These are phyloP conservation scores for Anoura caudifer DNA, from an alignment of 2,113 vertebrate species.

Conservation along the genomic window DNA sequence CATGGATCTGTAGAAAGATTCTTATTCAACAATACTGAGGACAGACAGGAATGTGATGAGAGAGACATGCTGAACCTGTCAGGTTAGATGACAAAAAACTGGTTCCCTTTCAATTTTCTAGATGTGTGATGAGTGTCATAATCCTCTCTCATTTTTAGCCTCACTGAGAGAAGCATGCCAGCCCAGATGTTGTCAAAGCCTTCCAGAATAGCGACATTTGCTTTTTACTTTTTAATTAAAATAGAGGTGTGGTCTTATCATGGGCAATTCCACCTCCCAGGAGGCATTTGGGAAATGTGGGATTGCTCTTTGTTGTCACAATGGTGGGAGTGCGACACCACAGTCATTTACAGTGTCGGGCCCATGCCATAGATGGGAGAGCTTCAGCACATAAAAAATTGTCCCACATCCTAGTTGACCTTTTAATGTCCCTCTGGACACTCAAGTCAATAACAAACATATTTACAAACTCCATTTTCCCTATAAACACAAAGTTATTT, in stretches of 20 bases:
- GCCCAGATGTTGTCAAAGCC: neutral
- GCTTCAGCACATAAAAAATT: neutral
- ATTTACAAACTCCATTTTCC: neutral
- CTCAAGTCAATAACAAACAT: neutral
- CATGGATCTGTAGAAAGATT: neutral
- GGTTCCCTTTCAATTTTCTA: slow-evolving; percentile 35
- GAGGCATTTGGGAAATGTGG: neutral
- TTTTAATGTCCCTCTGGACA: neutral
- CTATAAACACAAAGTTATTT: neutral
- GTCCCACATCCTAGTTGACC: neutral
- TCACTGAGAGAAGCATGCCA: neutral
- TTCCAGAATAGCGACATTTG: neutral
- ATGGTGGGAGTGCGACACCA: fast-evolving
- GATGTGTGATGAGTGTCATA: neutral
- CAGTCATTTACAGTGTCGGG: too few species aligned
- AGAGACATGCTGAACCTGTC: neutral
- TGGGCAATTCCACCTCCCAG: neutral
- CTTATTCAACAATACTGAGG: neutral
- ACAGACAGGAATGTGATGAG: neutral
- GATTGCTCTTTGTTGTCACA: neutral
- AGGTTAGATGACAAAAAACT: neutral
- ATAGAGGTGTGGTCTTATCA: neutral
- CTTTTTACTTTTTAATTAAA: neutral
- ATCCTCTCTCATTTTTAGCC: neutral
- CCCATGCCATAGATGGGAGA: fast-evolving